phyloP scores from a whole-genome alignment of 1,140 invertebrate genomes.

The Amphibalanus amphitrite region DNA sequence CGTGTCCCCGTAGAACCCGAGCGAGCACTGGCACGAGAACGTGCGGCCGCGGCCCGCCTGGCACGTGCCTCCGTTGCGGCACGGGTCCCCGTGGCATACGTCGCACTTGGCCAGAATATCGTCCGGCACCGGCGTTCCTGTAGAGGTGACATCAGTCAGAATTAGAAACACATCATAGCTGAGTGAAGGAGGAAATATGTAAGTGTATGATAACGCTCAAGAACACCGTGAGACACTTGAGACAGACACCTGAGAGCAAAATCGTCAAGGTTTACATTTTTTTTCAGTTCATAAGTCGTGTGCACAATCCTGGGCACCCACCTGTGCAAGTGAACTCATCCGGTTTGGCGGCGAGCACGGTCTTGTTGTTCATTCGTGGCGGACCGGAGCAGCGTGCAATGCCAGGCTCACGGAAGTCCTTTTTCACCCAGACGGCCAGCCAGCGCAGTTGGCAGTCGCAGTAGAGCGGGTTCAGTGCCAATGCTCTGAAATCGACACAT shows the following conservation, averaged over 20 bases:
- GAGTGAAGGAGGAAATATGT: background rate
- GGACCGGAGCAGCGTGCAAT: slow-evolving; percentile 89
- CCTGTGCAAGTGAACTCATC: slow-evolving; percentile 66
- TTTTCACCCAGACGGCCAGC: slow-evolving; percentile 94
- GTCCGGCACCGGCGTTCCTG: slow-evolving; percentile 32
- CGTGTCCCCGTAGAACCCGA: slow-evolving; percentile 77
- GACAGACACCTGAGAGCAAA: no score
- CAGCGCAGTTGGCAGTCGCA: slow-evolving; percentile 92
- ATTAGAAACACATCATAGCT: no score
- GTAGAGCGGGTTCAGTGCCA: slow-evolving; percentile 91
- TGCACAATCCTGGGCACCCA: no score
- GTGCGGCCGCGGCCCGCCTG: slow-evolving; percentile 31
- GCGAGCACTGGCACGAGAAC: slow-evolving; percentile 42
- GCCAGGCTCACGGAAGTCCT: slow-evolving; percentile 87
- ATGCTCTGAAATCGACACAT: slow-evolving; percentile 69
- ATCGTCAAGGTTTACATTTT: no score
- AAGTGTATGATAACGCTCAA: background rate
- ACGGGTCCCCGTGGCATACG: slow-evolving; percentile 73
- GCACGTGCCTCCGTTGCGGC: slow-evolving; percentile 73
- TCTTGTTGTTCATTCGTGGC: slow-evolving; percentile 71
- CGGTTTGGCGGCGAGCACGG: slow-evolving; percentile 78
- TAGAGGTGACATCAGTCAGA: no score
- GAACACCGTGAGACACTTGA: no score
- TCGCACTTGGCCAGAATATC: slow-evolving; percentile 84
- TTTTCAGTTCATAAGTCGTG: no score